Evolutionary conservation across 2,113 vertebrate genomes (phyloP), one percentile per base, ranked within the genome.

Genomic region (Tupaia tana): DNA sequence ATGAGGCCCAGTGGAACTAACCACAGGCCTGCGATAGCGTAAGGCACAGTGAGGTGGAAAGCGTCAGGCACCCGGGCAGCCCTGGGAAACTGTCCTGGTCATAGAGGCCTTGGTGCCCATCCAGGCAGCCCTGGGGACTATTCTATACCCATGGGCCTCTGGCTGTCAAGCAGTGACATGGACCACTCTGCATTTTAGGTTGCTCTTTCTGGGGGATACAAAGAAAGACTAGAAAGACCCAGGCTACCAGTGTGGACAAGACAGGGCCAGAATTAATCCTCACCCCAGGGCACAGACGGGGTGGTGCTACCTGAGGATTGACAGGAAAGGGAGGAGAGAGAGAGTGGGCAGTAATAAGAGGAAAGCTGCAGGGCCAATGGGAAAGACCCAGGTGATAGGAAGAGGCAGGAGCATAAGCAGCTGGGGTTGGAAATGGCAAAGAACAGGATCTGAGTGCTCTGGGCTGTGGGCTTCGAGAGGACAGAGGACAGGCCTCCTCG

Each of bases 61-160:
- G 34, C 0, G 0, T 7, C 6, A 54, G 63, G 56, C 18, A 1
- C 11, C 75, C 9, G 5, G 22, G 52, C 20, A 19, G 67, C 10
- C 11, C 7, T 3, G 6, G 3, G 13, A 63, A 52, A 54, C 15
- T 29, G 2, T 61, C 80, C 13, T 8, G 0, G 15, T n/a, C 7
- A 12, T 52, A 12, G 59, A 75, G 73, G 59, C 73, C 86, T 66
- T 27, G 0, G 59, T 7, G 8, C 31, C 70, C 8, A 0, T 6
- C 85, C 14, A 15, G 27, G 56, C 10, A 20, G 16, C 25, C n/a
- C 59, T 25, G 52, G 15, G 19, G 59, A 54, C 70, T 22, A 3
- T 19, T 52, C 58, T 52, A 24, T 27, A 63, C 34, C 4, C 0
- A 0, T 61, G 73, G 59, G 25, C 10, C 52, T 22, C 20, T 0